Evolutionary conservation across 2,888 invertebrate species (phyloP).

Genomic region (Lepas anatifera): DNA sequence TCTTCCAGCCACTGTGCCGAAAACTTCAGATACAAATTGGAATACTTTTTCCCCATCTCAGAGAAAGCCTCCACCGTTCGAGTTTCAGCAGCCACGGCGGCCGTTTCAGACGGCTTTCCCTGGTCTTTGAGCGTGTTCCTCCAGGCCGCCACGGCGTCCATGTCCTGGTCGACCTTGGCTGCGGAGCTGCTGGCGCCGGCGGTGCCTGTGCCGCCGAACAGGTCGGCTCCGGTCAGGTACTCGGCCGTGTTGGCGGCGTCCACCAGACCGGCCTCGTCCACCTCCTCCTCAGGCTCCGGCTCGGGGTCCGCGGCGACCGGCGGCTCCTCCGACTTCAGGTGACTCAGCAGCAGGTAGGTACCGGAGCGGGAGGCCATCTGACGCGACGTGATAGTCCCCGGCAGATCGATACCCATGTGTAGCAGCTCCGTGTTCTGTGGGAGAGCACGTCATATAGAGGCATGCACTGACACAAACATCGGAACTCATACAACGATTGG

Average conservation of each 20-base stretch:
- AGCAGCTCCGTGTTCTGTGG: constrained; percentile 64
- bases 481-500: too few species aligned
- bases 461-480: too few species aligned
- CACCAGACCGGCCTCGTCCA: background rate
- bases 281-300: background rate
- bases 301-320: background rate
- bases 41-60: background rate
- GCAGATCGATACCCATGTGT: constrained; percentile 8
- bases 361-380: background rate
- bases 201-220: constrained; percentile 1
- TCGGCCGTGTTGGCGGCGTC: constrained; percentile 1
- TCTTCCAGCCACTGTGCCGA: background rate
- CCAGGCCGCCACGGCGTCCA: background rate
- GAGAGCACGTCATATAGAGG: too few species aligned
- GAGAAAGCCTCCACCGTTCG: background rate
- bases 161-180: background rate
- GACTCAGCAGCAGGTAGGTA: background rate
- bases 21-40: background rate
- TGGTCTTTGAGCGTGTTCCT: too few species aligned
- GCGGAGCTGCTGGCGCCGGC: background rate
- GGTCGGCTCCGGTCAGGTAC: constrained; percentile 1
- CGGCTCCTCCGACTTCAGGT: background rate
- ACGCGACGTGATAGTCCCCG: background rate
- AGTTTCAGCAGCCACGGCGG: too few species aligned
- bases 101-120: too few species aligned